Base-by-base conservation (phyloP, 2,888 invertebrate species). In the Magallana nippona region DNA sequence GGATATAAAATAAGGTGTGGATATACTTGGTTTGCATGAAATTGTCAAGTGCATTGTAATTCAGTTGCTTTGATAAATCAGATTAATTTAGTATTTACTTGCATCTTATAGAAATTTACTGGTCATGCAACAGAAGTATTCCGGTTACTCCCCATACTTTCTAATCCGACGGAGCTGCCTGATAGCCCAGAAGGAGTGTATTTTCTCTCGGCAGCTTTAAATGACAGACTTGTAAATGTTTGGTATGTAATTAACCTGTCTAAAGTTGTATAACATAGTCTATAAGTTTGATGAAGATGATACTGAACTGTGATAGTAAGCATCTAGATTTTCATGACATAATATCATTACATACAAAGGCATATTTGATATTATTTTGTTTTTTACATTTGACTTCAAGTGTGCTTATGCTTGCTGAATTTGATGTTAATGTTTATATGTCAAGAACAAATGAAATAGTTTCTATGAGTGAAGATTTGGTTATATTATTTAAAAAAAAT, bases 71-170 rank as follows among this genome's bases (percentile, higher is more conserved):
- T 19, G 17, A 22, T 19, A 11, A 27, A 44, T 44, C 44, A 55
- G 2, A 10, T 81, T 57, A 11, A 83, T 80, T 88, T 90, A 15
- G 91, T 44, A 44, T 44, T 44, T 44, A 3, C 44, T 44, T 44
- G 44, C 0, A 44, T 44, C 44, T 44, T 44, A 8, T 44, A 93
- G 93, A 93, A 90, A 58, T 93, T 93, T 85, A 92, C 93, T 22
- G 94, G 94, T 60, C 94, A 94, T 89, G 89, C 93, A 13, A 92
- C 92, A 63, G 93, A 93, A 85, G 91, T 94, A n/a, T 91, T 92
- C 83, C 84, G 87, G 44, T 85, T 94, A 60, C 79, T 90, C 79
- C 90, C 91, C 55, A 87, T 93, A 57, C 88, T 88, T 13, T 79
- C 82, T 15, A 63, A n/a, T 79, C 60, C 55, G 10, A 79, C 78